Percentiles rank a stretch among this genome's conserved stretches.
These are phyloP conservation scores for Centrocercus urophasianus DNA, from an alignment of 2,113 vertebrate genomes.

Conservation along the genomic window DNA sequence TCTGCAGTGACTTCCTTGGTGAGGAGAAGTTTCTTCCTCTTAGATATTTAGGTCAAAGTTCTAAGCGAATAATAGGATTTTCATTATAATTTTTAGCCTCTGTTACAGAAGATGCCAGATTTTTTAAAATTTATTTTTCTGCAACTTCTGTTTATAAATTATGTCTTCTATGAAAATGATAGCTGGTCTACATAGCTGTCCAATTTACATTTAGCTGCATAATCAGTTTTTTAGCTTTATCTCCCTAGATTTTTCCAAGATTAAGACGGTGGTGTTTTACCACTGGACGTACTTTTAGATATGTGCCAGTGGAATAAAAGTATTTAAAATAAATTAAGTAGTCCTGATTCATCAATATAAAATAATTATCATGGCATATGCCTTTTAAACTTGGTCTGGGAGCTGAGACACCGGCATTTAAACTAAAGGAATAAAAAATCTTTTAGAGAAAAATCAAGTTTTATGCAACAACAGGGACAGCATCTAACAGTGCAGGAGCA, in stretches of 20 bases:
- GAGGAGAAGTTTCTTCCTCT: not conserved
- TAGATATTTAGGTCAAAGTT: not conserved
- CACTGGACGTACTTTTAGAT: not conserved
- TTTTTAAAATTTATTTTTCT: not conserved
- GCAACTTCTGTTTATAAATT: not conserved
- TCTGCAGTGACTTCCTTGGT: not conserved
- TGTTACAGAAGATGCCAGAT: not conserved
- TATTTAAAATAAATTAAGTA: not conserved
- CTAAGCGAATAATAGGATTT: not conserved
- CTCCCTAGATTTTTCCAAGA: not conserved
- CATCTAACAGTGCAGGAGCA: too few species aligned
- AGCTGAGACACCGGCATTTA: not conserved
- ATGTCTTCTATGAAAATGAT: not conserved
- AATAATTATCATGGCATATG: not conserved
- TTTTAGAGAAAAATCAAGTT: not conserved
- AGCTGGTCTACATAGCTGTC: not conserved
- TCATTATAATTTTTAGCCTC: not conserved
- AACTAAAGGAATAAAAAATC: not conserved
- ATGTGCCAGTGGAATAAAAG: not conserved
- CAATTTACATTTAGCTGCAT: not conserved
- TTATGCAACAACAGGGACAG: not conserved
- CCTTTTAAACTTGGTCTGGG: not conserved
- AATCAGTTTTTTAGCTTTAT: not conserved
- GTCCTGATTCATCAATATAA: not conserved
- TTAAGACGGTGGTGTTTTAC: not conserved